Evolutionary conservation across 2,888 invertebrate species (phyloP).

Genomic region (Cecidostiba fungosa): DNA sequence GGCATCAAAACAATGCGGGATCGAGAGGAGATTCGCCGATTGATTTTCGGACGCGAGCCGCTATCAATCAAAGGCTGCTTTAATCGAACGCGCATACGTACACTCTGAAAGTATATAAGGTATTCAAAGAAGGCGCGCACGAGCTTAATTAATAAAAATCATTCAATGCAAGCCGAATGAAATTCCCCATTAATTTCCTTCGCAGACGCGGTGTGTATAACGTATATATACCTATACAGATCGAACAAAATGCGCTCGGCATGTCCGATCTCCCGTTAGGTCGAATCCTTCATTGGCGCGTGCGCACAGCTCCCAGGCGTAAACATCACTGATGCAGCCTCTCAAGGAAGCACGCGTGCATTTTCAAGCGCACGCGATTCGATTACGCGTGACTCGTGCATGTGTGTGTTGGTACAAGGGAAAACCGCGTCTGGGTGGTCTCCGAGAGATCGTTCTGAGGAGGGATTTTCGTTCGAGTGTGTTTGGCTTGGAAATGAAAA

Average conservation of each 20-base stretch:
- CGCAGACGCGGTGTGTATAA: neutral
- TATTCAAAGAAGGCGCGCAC: neutral
- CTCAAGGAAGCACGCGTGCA: neutral
- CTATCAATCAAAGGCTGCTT: neutral
- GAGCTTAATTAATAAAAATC: neutral
- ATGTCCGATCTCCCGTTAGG: constrained; percentile 26
- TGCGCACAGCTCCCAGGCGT: neutral
- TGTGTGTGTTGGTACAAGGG: neutral
- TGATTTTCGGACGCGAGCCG: neutral
- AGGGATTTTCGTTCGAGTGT: too few relatives aligned
- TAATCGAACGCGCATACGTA: neutral
- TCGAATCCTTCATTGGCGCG: constrained; percentile 32
- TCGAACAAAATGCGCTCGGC: neutral
- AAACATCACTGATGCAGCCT: constrained; percentile 9
- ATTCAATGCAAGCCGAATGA: neutral
- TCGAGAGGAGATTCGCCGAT: neutral
- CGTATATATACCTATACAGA: neutral
- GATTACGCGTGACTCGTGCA: constrained; percentile 56
- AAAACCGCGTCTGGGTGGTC: constrained; percentile 29
- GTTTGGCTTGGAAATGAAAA: too few relatives aligned
- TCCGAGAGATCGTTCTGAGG: neutral
- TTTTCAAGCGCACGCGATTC: constrained; percentile 49
- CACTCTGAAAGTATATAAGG: neutral
- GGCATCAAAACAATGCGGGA: constrained; percentile 3
- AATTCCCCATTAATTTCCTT: neutral